Evolutionary conservation across 2,797 vertebrate genomes (phyloP), one percentile per base, ranked within the genome.

Genomic region (Lemur catta): DNA sequence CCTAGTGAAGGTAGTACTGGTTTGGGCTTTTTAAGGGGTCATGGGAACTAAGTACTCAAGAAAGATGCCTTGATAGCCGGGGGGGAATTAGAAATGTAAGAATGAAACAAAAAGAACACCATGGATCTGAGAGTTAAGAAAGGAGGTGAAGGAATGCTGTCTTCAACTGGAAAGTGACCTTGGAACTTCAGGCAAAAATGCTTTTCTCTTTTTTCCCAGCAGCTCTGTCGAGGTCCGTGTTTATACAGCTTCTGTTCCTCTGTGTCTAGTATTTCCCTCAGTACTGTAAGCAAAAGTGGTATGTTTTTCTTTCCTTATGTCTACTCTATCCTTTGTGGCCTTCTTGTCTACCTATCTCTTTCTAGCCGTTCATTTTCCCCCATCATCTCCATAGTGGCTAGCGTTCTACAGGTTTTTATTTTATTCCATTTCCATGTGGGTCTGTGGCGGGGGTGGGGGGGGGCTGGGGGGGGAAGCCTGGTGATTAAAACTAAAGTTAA

Each of bases 231-330:
- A 97, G 98, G 98, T 98, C 98, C 98, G 48, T 99, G 98, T 98
- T 98, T 99, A 96, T 99, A 98, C 98, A 99, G 98, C 98, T 99
- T 99, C 98, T 99, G 98, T 98, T 98, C 99, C 97, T 99, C 99
- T 98, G 97, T 99, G 98, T 99, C 99, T 99, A 99, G 98, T 98
- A 98, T 99, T 98, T 99, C 98, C 98, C 98, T 99, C 98, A 98
- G 98, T 99, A 98, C 98, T 98, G 97, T 99, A 98, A 98, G 98
- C 98, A 99, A 98, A 98, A 98, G 98, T 98, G 99, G 99, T 99
- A 99, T 97, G 99, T 99, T 98, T 94, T 91, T 97, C 96, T 98
- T 98, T 98, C 98, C 97, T 98, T 98, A 97, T 92, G 97, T 98
- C 96, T 98, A 87, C 52, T 67, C 95, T 96, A 98, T 97, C 80